A percentile compares a stretch with the other conserved stretches of the same genome.
Evolutionary conservation across 2,797 vertebrate species (phyloP).

Genomic region (Mus minutoides): DNA sequence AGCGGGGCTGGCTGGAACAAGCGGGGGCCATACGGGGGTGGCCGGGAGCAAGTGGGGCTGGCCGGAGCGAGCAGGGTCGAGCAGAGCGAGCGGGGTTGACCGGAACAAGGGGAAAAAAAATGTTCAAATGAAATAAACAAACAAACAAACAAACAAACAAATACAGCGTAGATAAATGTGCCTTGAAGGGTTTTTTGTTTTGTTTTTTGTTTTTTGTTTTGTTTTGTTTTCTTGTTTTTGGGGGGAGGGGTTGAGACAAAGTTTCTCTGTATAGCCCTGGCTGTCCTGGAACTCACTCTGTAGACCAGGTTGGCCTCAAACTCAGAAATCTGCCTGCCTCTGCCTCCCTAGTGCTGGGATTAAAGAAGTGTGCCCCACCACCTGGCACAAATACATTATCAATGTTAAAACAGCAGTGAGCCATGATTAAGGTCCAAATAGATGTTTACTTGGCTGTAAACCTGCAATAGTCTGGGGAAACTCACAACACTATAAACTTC

Average conservation of each 20-base stretch:
- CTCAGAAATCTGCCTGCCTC: background rate
- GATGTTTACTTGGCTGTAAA: background rate
- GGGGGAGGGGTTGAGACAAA: too few species aligned
- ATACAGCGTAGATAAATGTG: background rate
- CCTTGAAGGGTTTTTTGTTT: background rate
- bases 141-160: background rate
- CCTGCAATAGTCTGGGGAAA: background rate
- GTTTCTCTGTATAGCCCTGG: background rate
- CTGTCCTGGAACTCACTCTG: background rate
- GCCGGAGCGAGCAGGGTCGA: too few species aligned
- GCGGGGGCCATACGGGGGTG: too few species aligned
- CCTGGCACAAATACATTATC: background rate
- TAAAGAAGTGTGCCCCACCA: background rate
- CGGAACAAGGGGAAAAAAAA: too few species aligned
- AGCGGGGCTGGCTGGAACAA: too few species aligned
- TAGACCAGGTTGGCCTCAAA: background rate
- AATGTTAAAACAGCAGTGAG: background rate
- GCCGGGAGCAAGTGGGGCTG: too few species aligned
- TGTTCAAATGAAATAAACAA: background rate
- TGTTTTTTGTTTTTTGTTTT: too few species aligned
- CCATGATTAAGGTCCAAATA: background rate
- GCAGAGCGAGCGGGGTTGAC: too few species aligned
- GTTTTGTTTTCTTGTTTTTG: too few species aligned
- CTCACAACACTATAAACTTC: background rate
- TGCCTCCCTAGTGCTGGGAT: background rate